Evolutionary conservation across 1,140 invertebrate genomes (phyloP), one percentile per base, ranked within the genome.

Genomic region (Diorhabda sublineata): DNA sequence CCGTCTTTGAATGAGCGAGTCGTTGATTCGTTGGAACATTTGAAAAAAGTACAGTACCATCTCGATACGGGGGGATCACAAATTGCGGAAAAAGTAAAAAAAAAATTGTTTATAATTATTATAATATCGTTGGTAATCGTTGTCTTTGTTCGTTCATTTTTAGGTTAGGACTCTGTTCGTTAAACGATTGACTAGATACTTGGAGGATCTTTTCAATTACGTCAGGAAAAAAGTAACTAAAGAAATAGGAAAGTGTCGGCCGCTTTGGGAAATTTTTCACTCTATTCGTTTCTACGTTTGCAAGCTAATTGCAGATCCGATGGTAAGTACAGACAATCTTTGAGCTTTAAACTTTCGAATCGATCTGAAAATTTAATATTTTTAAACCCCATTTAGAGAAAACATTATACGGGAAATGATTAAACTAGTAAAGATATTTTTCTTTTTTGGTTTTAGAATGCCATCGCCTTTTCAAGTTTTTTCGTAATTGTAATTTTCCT

Each of bases 1-100:
- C 84, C 85, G 70, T 91, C 91, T 3, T 83, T 90, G 58, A 84
- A 87, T 71, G 82, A 83, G 61, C 86, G 89, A 78, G 84, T 91
- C 9, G 91, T 92, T 77, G 88, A 91, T 69, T 90, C 89, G 0
- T 80, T 92, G 3, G 86, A 87, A 56, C 89, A 91, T 77, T 84
- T 92, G 11, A 89, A 89, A 88, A 68, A 61, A 6, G 66, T 91
- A 45, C 90, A 92, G 75, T 89, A 87, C 75, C 91, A 90, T 76
- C 85, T 92, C 52, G 87, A 91, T 74, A 89, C 88, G 74, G 88
- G 90, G 75, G 89, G 89, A 3, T 63, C 9, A 47, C 7, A 59
- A 45, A 68, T 75, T 58, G 69, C 70, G 8, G 68, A 75, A 44
- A 69, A 47, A 69, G 75, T 77, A 69, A 52, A 52, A 52, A 52